Evolutionary conservation across 2,888 invertebrate species (phyloP).

Genomic region (Polydrusus tereticollis): DNA sequence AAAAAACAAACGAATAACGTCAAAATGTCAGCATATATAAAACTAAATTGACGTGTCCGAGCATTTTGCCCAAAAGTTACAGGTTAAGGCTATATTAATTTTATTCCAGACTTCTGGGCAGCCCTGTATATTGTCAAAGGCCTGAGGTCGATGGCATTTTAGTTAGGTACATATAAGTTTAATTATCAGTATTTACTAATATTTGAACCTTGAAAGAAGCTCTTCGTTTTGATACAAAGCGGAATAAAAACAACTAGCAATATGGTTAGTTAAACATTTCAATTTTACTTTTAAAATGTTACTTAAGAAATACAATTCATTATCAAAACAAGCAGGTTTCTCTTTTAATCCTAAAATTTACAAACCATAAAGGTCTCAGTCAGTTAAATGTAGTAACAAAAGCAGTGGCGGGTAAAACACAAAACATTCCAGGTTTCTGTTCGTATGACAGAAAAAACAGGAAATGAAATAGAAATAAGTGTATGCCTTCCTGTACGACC

Average conservation of each 20-base stretch:
- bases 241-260: neutral
- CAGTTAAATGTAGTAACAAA: neutral
- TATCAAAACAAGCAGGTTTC: neutral
- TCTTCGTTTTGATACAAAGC: neutral
- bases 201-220: neutral
- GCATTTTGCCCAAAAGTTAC: neutral
- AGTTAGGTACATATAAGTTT: neutral
- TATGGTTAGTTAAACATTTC: neutral
- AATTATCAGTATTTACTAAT: neutral
- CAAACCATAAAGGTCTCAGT: constrained; percentile 4
- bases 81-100: no score
- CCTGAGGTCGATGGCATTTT: neutral
- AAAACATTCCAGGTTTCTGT: no score
- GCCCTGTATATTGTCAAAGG: no score
- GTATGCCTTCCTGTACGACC: no score
- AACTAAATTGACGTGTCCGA: no score
- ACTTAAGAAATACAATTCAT: neutral
- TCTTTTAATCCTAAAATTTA: neutral
- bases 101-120: no score
- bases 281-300: constrained; percentile 1
- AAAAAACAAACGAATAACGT: no score
- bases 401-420: neutral
- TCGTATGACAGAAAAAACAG: no score
- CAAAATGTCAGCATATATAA: no score
- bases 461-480: no score